phyloP scores from a whole-genome alignment of 2,888 invertebrate species.

The Lepeophtheirus nordmannii region DNA sequence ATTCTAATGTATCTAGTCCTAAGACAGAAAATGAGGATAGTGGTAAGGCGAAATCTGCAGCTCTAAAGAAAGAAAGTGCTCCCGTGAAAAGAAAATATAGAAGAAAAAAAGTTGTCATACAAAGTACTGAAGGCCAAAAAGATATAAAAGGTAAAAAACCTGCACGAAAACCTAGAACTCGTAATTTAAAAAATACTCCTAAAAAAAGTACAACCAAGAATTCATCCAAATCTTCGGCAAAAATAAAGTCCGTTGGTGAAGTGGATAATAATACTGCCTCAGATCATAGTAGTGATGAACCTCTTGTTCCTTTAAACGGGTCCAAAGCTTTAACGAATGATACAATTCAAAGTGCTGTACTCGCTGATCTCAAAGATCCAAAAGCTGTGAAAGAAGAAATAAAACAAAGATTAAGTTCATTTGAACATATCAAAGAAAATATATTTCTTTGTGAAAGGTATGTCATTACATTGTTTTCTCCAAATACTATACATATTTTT shows the following conservation, averaged over 20 bases:
- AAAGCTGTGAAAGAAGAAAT: slow-evolving; percentile 35
- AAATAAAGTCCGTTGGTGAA: background rate
- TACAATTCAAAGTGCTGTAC: background rate
- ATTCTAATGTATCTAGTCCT: too few relatives aligned
- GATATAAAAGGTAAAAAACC: too few relatives aligned
- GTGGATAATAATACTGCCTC: background rate
- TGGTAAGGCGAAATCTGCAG: too few relatives aligned
- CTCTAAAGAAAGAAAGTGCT: too few relatives aligned
- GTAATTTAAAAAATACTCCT: too few relatives aligned
- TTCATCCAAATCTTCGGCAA: background rate
- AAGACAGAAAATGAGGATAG: too few relatives aligned
- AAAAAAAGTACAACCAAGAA: background rate
- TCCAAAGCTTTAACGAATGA: slow-evolving; percentile 25
- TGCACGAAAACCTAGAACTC: too few relatives aligned
- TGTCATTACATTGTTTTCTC: slow-evolving; percentile 26
- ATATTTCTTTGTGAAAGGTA: slow-evolving; percentile 63
- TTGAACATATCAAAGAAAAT: slow-evolving; percentile 66
- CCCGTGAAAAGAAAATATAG: too few relatives aligned
- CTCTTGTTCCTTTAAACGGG: slow-evolving; percentile 9
- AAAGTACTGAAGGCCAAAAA: too few relatives aligned
- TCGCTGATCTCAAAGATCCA: slow-evolving; percentile 26
- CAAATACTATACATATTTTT: too few relatives aligned
- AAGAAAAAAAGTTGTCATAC: too few relatives aligned
- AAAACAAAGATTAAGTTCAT: slow-evolving; percentile 51
- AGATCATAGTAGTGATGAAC: slow-evolving; percentile 15